Conservation (phyloP, 2,113 vertebrate species). For the Abramis brama region DNA sequence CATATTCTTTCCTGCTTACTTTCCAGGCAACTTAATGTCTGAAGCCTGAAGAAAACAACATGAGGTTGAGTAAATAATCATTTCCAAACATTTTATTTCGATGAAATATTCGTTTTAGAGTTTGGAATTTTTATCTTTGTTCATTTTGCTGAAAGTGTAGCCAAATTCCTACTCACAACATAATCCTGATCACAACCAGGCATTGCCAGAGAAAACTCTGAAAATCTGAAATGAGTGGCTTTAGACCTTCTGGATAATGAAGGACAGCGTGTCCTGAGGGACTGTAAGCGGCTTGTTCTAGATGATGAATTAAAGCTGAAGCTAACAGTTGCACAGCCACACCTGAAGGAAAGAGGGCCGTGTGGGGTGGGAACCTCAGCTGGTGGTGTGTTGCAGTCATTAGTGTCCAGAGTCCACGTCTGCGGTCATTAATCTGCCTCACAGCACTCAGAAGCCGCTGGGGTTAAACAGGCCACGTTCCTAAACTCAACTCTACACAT, state of each 20-base stretch:
- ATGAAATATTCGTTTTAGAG: too few relatives aligned
- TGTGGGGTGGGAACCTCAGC: not conserved
- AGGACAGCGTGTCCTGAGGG: not conserved
- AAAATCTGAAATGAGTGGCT: not conserved
- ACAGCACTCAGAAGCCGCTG: slow-evolving; percentile 17
- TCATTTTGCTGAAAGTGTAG: not conserved
- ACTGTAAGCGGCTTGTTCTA: slow-evolving; percentile 27
- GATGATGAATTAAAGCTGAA: slow-evolving; percentile 4
- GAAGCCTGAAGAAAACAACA: not conserved
- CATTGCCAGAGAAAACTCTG: not conserved
- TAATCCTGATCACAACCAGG: not conserved
- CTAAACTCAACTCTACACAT: slow-evolving; percentile 21
- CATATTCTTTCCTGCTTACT: too few relatives aligned
- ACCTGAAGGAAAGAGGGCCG: slow-evolving; percentile 6
- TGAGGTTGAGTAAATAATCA: not conserved
- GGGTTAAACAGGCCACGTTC: not conserved
- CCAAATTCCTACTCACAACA: not conserved
- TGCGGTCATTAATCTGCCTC: slow-evolving; percentile 29
- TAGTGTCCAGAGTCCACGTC: slow-evolving; percentile 6
- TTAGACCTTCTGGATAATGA: slow-evolving; percentile 12
- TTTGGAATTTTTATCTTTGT: too few relatives aligned
- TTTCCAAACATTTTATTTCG: too few relatives aligned
- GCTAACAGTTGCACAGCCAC: slow-evolving; percentile 20
- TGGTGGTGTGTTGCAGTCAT: slow-evolving; percentile 42
- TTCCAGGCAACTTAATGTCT: not conserved